Evolutionary conservation across 2,888 invertebrate species (phyloP).

Genomic region (Tachina grossa): DNA sequence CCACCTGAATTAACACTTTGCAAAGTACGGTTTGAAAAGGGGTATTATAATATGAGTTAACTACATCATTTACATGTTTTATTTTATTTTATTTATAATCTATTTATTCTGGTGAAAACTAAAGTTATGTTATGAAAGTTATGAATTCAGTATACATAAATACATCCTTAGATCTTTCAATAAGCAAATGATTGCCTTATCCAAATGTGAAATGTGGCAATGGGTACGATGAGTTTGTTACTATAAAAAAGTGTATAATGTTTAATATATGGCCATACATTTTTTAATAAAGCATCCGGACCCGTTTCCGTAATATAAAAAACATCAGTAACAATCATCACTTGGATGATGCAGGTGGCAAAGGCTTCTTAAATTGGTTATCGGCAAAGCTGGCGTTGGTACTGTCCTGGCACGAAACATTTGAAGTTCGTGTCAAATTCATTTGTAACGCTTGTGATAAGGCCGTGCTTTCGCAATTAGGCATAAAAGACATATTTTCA

Average conservation of each 20-base stretch:
- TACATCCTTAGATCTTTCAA: too few relatives aligned
- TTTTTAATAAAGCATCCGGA: constrained; percentile 7
- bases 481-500: constrained; percentile 72
- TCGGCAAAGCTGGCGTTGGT: constrained; percentile 2
- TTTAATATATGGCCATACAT: constrained; percentile 31
- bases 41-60: too few relatives aligned
- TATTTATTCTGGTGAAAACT: background rate
- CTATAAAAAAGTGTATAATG: background rate
- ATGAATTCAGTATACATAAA: too few relatives aligned
- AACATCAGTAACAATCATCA: constrained; percentile 46
- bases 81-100: background rate
- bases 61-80: too few relatives aligned
- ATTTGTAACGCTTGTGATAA: constrained; percentile 64
- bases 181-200: constrained; percentile 9
- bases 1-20: too few relatives aligned
- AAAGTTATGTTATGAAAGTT: background rate
- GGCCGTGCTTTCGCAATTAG: constrained; percentile 72
- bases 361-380: constrained; percentile 73
- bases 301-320: constrained; percentile 31
- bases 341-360: constrained; percentile 70
- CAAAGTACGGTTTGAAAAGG: too few relatives aligned
- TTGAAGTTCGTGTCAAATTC: constrained; percentile 47
- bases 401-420: background rate
- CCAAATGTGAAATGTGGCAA: constrained; percentile 15
- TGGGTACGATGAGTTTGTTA: background rate